Percentiles rank a stretch among this genome's conserved stretches.
These are phyloP conservation scores for Strix uralensis DNA, from an alignment of 2,113 vertebrate species.

Conservation along the genomic window DNA sequence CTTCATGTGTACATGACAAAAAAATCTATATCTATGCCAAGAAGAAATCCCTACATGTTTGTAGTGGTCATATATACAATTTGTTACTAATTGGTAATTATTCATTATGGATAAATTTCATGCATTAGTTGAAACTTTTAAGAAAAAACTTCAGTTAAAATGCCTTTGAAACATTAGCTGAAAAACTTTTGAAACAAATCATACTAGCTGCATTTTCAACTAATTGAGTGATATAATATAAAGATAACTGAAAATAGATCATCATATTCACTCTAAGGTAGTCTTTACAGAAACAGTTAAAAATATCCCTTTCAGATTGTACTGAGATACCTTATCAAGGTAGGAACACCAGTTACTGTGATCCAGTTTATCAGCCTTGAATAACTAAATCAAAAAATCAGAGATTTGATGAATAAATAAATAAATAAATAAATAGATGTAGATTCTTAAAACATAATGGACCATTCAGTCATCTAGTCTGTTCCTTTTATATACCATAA, in stretches of 20 bases:
- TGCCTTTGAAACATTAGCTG: background rate
- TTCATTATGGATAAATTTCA: background rate
- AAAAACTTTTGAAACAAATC: background rate
- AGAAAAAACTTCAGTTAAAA: background rate
- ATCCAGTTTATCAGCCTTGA: background rate
- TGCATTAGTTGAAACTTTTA: background rate
- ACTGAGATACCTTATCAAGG: background rate
- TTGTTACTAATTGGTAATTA: background rate
- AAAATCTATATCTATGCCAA: background rate
- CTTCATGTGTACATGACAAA: background rate
- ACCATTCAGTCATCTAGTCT: background rate
- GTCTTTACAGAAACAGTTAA: background rate
- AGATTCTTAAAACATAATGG: background rate
- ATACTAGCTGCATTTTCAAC: background rate
- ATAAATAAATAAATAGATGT: background rate
- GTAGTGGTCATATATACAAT: background rate
- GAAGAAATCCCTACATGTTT: background rate
- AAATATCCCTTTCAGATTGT: background rate
- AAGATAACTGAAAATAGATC: background rate
- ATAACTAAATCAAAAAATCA: background rate
- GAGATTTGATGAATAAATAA: background rate
- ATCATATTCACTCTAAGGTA: background rate
- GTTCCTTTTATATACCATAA: background rate
- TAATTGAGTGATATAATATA: background rate
- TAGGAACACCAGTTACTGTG: background rate